phyloP scores from a whole-genome alignment of 1,140 invertebrate species.

The Drosophila ironensis region DNA sequence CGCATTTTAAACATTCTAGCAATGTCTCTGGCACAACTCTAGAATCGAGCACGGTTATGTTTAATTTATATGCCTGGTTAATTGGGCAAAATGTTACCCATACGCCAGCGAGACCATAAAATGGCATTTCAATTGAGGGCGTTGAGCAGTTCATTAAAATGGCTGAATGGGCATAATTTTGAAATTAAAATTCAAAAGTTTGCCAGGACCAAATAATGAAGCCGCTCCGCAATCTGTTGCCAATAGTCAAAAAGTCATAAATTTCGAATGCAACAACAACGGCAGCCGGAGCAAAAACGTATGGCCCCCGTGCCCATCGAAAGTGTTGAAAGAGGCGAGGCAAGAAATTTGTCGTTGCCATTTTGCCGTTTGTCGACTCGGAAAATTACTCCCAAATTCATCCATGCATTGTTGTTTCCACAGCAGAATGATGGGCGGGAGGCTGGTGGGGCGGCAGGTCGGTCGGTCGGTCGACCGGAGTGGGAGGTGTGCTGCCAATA shows the following conservation, averaged over 20 bases:
- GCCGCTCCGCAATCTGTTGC: constrained; percentile 71
- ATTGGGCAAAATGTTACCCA: constrained; percentile 56
- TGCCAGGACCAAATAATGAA: constrained; percentile 72
- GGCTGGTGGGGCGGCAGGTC: neutral
- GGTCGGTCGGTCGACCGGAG: neutral
- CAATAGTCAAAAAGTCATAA: constrained; percentile 80
- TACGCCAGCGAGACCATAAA: constrained; percentile 46
- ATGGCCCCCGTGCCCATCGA: constrained; percentile 23
- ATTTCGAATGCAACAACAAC: constrained; percentile 71
- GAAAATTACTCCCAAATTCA: constrained; percentile 58
- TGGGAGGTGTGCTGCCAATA: constrained; percentile 46
- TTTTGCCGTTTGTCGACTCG: constrained; percentile 37
- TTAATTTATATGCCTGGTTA: constrained; percentile 47
- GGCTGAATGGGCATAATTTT: constrained; percentile 65
- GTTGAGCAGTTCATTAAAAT: constrained; percentile 50
- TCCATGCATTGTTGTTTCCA: constrained; percentile 65
- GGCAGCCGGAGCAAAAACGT: constrained; percentile 33
- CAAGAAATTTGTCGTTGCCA: constrained; percentile 54
- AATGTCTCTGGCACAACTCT: neutral
- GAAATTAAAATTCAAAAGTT: constrained; percentile 80
- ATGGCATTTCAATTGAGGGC: constrained; percentile 52
- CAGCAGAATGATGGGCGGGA: neutral
- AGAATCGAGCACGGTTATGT: constrained; percentile 3
- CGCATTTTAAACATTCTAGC: too few species aligned
- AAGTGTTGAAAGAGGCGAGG: constrained; percentile 58